A percentile compares a stretch with the other conserved stretches of the same genome.
phyloP scores from a whole-genome alignment of 2,797 vertebrate genomes.

The Mormyrops attenuatus region DNA sequence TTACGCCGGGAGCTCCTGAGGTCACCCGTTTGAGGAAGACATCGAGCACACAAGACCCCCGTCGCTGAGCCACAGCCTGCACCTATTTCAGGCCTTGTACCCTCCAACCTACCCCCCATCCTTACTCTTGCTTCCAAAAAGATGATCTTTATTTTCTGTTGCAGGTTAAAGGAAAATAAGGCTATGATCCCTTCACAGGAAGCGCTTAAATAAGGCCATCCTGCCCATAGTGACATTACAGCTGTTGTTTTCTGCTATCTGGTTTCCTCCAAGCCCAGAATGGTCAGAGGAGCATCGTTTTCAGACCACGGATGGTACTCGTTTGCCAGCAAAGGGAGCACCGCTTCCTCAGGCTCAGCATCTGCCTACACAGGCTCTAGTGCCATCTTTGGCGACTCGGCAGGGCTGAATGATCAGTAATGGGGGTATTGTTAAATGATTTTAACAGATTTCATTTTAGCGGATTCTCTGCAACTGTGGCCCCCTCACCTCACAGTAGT shows the following conservation, averaged over 20 bases:
- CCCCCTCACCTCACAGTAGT: not conserved
- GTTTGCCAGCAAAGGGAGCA: not conserved
- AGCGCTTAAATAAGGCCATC: not conserved
- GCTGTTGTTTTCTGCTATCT: not conserved
- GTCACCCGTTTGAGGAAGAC: not conserved
- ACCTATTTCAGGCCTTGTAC: not conserved
- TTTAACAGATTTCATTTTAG: not conserved
- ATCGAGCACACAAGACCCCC: not conserved
- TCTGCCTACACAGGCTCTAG: not conserved
- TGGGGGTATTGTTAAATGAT: not conserved
- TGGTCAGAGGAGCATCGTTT: not conserved
- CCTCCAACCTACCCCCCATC: not conserved
- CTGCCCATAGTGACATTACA: not conserved
- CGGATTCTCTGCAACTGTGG: not conserved
- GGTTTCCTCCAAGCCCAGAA: not conserved
- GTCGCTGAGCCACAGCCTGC: not conserved
- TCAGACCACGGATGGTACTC: not conserved
- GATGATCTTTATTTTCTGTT: not conserved
- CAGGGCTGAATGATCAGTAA: not conserved
- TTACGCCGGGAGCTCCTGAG: not conserved
- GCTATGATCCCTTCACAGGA: not conserved
- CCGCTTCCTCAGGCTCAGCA: not conserved
- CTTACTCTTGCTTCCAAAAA: not conserved
- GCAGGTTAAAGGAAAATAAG: not conserved
- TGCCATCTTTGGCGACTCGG: not conserved